Conservation (phyloP, 2,888 invertebrate genomes). For the Hyposoter didymator region DNA sequence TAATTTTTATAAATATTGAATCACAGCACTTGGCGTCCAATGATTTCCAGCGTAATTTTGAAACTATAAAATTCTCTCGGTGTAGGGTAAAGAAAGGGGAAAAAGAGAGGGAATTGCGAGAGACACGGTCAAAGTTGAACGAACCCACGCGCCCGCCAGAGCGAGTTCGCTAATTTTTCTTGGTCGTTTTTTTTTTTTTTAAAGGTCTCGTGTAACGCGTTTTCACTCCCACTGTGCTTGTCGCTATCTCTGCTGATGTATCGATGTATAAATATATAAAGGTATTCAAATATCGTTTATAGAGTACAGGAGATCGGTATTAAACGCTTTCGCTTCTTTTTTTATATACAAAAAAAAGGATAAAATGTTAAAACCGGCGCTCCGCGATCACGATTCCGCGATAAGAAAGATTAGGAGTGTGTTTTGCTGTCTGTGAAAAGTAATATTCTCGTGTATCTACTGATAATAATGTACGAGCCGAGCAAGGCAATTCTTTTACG, state of each 20-base stretch:
- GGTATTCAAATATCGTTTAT: conserved; percentile 7
- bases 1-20: neutral
- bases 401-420: conserved; percentile 38
- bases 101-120: conserved; percentile 56
- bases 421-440: conserved; percentile 11
- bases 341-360: neutral
- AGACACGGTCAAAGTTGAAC: conserved; percentile 78
- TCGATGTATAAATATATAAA: conserved; percentile 14
- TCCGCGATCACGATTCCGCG: conserved; percentile 21
- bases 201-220: conserved; percentile 41
- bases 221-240: conserved; percentile 15
- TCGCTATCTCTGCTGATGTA: conserved; percentile 26
- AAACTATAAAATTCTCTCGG: neutral
- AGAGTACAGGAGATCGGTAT: neutral
- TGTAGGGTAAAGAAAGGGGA: conserved; percentile 1
- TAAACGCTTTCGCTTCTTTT: conserved; percentile 6
- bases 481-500: conserved; percentile 44
- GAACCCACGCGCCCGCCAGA: conserved; percentile 80
- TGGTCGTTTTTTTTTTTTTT: conserved; percentile 18
- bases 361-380: conserved; percentile 8
- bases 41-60: conserved; percentile 7
- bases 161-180: conserved; percentile 76
- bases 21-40: neutral
- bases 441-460: conserved; percentile 28
- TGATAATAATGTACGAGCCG: conserved; percentile 19